phyloP scores from a whole-genome alignment of 2,113 vertebrate genomes.

The Xiphophorus couchianus region DNA sequence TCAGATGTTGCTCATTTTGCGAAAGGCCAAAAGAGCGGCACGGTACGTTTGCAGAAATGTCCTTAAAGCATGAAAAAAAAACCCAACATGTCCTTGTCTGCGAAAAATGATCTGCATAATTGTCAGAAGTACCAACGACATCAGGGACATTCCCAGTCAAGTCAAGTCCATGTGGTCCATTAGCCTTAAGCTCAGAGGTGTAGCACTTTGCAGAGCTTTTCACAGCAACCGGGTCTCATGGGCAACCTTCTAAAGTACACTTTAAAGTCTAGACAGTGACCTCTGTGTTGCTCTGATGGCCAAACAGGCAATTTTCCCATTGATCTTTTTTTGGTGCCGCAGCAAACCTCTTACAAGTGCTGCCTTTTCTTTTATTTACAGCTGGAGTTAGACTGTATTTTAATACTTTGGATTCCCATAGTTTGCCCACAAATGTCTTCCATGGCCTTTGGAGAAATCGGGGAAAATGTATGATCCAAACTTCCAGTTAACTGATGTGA shows the following conservation, averaged over 20 bases:
- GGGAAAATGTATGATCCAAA: neutral
- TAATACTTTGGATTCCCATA: slow-evolving; percentile 5
- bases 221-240: slow-evolving; percentile 64
- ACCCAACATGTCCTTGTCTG: slow-evolving; percentile 16
- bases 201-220: slow-evolving; percentile 64
- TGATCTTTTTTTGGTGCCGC: slow-evolving; percentile 35
- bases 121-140: slow-evolving; percentile 47
- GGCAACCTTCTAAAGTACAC: slow-evolving; percentile 70
- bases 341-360: slow-evolving; percentile 28
- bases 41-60: neutral
- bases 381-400: slow-evolving; percentile 3
- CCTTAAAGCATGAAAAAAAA: slow-evolving; percentile 4
- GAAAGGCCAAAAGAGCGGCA: neutral
- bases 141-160: slow-evolving; percentile 60
- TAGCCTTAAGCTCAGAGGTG: slow-evolving; percentile 61
- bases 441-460: neutral
- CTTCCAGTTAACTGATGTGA: neutral
- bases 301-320: slow-evolving; percentile 59
- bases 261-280: slow-evolving; percentile 73
- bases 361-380: slow-evolving; percentile 9
- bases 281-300: slow-evolving; percentile 49
- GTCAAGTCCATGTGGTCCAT: slow-evolving; percentile 61
- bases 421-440: slow-evolving; percentile 14
- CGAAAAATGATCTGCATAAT: slow-evolving; percentile 46
- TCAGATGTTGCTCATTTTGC: neutral